Conservation (phyloP, 2,797 vertebrate species). For the Vespertilio murinus region DNA sequence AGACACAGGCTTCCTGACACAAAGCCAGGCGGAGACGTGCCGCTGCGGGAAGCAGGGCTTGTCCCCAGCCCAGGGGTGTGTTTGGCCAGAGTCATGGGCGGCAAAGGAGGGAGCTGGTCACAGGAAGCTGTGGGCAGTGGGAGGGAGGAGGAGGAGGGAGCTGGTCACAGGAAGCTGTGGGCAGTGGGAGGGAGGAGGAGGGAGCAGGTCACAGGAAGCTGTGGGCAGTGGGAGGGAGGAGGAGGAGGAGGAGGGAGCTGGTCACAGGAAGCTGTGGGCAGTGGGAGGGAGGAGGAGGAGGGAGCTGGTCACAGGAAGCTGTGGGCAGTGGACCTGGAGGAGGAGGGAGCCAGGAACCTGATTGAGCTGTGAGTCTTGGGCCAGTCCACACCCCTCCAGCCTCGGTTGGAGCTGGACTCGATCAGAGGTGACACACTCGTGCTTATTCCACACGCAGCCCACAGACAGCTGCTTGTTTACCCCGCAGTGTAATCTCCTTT, state of each 20-base stretch:
- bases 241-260: background rate
- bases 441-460: rapidly evolving
- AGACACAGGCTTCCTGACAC: background rate
- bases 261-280: background rate
- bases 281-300: background rate
- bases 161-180: background rate
- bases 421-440: background rate
- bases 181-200: background rate
- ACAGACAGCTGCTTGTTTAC: background rate
- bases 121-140: background rate
- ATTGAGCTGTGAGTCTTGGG: background rate
- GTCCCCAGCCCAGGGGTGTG: background rate
- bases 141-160: background rate
- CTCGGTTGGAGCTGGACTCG: background rate
- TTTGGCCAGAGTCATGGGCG: background rate
- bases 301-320: background rate
- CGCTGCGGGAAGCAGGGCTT: background rate
- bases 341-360: no score
- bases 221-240: background rate
- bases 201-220: background rate
- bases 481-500: background rate
- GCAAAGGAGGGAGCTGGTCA: background rate
- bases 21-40: background rate
- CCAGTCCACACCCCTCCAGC: background rate
- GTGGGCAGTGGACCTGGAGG: background rate